Evolutionary conservation across 2,113 vertebrate genomes (phyloP).

Genomic region (Dinomys branickii): DNA sequence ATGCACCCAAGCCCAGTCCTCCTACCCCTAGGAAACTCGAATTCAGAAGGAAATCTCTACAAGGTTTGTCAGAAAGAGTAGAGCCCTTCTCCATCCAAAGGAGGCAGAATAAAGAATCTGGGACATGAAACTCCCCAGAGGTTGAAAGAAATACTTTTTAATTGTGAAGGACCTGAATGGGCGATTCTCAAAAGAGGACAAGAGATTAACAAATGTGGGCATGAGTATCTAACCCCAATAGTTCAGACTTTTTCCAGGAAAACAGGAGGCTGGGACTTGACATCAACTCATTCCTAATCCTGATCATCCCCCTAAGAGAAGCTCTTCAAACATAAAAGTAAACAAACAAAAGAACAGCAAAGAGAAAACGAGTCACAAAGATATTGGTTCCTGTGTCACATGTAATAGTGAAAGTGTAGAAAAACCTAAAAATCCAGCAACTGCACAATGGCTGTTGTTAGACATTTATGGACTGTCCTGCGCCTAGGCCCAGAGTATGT

Average conservation of each 20-base stretch:
- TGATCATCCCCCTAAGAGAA: constrained; percentile 4
- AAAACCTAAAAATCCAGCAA: not conserved
- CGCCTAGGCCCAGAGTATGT: not conserved
- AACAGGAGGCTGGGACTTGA: not conserved
- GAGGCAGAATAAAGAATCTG: constrained; percentile 43
- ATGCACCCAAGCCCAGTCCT: not conserved
- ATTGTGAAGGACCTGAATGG: constrained; percentile 25
- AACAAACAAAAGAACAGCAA: not conserved
- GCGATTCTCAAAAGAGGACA: constrained; percentile 34
- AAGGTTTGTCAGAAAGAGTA: not conserved
- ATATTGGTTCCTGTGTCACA: not conserved
- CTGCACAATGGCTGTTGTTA: not conserved
- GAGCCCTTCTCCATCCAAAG: constrained; percentile 23
- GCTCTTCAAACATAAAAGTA: constrained; percentile 53
- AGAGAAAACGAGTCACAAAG: constrained; percentile 4
- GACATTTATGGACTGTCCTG: not conserved
- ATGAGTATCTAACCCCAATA: not conserved
- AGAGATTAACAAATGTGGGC: not conserved
- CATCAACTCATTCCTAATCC: constrained; percentile 8
- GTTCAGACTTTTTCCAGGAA: not conserved
- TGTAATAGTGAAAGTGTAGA: not conserved
- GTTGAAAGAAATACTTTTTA: constrained; percentile 51
- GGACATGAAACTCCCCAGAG: constrained; percentile 10
- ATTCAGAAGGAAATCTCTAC: not conserved
- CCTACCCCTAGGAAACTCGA: not conserved